Base-by-base conservation (phyloP, 2,888 invertebrate genomes). In the Ashinkailepas kermadecensis region DNA sequence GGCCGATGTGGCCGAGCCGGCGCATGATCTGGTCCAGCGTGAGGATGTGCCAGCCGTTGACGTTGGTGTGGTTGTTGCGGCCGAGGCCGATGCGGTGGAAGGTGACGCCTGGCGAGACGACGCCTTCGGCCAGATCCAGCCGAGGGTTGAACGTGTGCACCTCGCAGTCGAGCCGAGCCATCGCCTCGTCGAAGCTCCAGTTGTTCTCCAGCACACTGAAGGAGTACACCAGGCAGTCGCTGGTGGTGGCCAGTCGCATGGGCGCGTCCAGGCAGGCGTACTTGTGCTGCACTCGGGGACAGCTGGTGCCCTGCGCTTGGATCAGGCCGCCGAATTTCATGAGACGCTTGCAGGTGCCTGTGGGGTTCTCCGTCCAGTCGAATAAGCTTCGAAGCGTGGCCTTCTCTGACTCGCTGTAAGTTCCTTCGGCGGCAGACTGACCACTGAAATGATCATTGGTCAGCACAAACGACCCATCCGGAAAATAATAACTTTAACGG, bases 71-170 rank as follows among this genome's bases (percentile, higher is more conserved):
- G 65, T 65, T 65, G 12, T 65, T 65, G 65, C 65, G 65, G 23
- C 65, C 65, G 65, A 65, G 7, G 65, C 65, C 65, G 23, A 65
- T 8, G n/a, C n/a, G 8, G 65, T 65, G 65, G 65, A 65, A 65
- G 65, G 65, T 23, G n/a, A 65, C 23, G n/a, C 65, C 65, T 9
- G 65, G 9, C 15, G 59, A 59, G 59, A 59, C 11, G 12, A 13
- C 59, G 11, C 23, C 18, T 9, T 23, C 23, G 8, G 65, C n/a
- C 10, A n/a, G 8, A 3, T 65, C 65, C 65, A 65, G n/a, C 7
- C 65, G 82, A 4, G 84, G 87, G 83, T 87, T 87, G 85, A 86
- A 87, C 3, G 87, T 86, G 84, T 86, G 84, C 7, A 87, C 87
- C 81, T 85, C 85, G 83, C 88, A 88, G 10, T 84, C 84, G n/a